These are phyloP conservation scores for Tachyglossus aculeatus DNA, from an alignment of 2,797 vertebrate genomes.

Conservation along the genomic window DNA sequence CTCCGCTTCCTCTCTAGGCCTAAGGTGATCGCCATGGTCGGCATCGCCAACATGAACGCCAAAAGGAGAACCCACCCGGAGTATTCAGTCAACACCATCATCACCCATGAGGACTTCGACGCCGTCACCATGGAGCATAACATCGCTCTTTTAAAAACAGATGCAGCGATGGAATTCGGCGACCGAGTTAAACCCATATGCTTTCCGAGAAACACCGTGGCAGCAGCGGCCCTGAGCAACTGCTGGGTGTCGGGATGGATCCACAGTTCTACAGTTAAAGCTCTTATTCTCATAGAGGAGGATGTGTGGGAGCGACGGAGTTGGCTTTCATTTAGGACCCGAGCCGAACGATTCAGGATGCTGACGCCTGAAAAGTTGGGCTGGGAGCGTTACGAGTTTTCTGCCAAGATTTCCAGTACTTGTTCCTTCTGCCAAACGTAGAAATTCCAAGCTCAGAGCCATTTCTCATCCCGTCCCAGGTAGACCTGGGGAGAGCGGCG, in stretches of 20 bases:
- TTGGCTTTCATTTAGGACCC: neutral
- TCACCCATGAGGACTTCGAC: constrained; percentile 36
- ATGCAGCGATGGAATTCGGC: constrained; percentile 1
- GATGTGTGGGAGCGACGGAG: constrained; percentile 3
- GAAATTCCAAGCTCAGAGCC: no score
- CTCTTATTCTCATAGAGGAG: neutral
- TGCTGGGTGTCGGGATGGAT: constrained; percentile 64
- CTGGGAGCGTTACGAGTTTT: neutral
- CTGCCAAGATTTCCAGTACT: neutral
- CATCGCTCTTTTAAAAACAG: constrained; percentile 55
- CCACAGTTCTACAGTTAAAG: constrained; percentile 47
- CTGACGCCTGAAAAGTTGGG: neutral
- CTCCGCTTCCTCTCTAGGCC: constrained; percentile 31
- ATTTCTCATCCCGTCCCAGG: neutral
- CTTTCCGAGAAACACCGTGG: constrained; percentile 26
- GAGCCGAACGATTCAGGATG: neutral
- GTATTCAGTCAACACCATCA: constrained; percentile 16
- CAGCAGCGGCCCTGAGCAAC: neutral
- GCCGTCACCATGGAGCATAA: constrained; percentile 20
- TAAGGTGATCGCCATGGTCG: constrained; percentile 5
- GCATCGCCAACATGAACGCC: constrained; percentile 25
- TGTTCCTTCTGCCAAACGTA: neutral
- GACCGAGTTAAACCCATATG: constrained; percentile 43
- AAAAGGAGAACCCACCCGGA: neutral
- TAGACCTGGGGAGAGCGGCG: neutral